Evolutionary conservation across 1,140 invertebrate genomes (phyloP), one percentile per base, ranked within the genome.

Genomic region (Bombus sibiricus): DNA sequence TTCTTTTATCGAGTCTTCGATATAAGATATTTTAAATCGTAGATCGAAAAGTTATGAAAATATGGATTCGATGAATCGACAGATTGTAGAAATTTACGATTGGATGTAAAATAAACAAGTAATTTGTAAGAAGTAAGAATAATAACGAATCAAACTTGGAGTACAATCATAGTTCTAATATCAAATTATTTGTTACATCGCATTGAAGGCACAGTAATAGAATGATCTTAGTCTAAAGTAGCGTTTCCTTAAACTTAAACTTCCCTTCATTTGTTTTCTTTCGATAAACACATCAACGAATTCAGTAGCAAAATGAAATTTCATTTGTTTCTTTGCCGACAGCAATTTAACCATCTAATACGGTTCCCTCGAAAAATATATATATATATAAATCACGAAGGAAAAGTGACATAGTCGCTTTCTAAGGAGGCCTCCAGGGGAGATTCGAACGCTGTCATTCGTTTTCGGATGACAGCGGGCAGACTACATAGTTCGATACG

Each of bases 381-480:
- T 53, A 28, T 69, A 81, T 53, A 86, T 53, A 86, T 81, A 90
- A 88, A 90, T 88, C 68, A 86, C 32, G 47, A 81, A 62, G 57
- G 81, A 91, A 90, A 43, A 89, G 86, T 88, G 73, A 91, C 88
- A 83, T 92, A 87, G 87, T 87, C 86, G 88, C 82, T 80, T 82
- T 62, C 47, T 62, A n/a, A 62, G 71, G 47, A 12, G 79, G 84
- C 84, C 84, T 86, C 80, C 79, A 57, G 66, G 39, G 74, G 47
- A 90, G 88, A 86, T 66, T 69, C 68, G 82, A 68, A 73, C 82
- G 81, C 71, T 86, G 90, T 91, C 91, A 91, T 91, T 87, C 89
- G 88, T 90, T 88, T 90, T 89, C 91, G 90, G 88, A 91, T 91
- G 91, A 91, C 89, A 90, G 88, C 90, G 84, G 88, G 81, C 81